These are phyloP conservation scores for Paracanthobrama guichenoti DNA, from an alignment of 2,113 vertebrate genomes.

Conservation along the genomic window DNA sequence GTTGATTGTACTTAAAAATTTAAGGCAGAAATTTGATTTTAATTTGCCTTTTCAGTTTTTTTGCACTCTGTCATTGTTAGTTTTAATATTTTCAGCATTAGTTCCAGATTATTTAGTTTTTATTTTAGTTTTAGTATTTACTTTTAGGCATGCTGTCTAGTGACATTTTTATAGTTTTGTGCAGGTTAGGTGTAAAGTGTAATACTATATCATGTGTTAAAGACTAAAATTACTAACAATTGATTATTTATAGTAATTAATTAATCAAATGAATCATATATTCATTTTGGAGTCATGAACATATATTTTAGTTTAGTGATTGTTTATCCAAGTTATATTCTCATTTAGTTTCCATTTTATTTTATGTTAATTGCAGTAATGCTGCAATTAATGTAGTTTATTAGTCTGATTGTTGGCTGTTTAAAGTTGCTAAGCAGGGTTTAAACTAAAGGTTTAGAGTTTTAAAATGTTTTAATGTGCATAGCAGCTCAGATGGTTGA, in stretches of 20 bases:
- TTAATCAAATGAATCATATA: background rate
- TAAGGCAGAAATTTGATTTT: background rate
- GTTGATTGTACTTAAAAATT: too few species aligned
- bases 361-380: background rate
- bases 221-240: background rate
- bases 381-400: background rate
- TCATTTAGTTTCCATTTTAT: background rate
- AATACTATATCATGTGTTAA: background rate
- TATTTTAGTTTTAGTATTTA: background rate
- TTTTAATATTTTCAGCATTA: too few species aligned
- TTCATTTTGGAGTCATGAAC: background rate
- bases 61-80: background rate
- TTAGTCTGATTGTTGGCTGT: background rate
- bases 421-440: background rate
- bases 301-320: background rate
- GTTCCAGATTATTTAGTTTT: background rate
- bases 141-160: background rate
- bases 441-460: background rate
- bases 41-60: background rate
- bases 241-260: background rate
- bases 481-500: background rate
- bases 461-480: background rate
- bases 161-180: background rate
- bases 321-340: background rate
- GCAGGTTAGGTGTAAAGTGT: background rate